phyloP scores from a whole-genome alignment of 2,888 invertebrate species.

The Luperina testacea region DNA sequence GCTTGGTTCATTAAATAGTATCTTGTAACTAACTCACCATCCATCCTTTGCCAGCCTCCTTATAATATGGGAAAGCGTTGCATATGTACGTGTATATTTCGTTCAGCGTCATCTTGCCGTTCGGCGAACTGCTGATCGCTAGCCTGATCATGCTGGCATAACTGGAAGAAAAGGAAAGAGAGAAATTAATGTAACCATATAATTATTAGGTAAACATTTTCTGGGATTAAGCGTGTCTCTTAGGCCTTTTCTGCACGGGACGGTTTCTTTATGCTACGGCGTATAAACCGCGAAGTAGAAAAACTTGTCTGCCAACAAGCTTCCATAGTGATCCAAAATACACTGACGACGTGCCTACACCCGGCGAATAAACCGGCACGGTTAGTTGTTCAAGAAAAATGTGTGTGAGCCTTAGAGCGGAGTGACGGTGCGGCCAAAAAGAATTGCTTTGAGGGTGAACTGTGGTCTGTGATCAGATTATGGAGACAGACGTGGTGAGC shows the following conservation, averaged over 20 bases:
- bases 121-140: conserved; percentile 92
- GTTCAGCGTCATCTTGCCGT: conserved; percentile 93
- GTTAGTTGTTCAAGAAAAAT: background rate
- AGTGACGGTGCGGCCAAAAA: background rate
- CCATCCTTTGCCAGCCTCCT: conserved; percentile 93
- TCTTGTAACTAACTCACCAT: conserved; percentile 88
- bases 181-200: conserved; percentile 3
- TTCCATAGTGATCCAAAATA: background rate
- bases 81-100: conserved; percentile 94
- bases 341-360: too few species aligned
- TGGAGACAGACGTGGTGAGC: background rate
- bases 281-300: background rate
- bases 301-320: background rate
- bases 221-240: background rate
- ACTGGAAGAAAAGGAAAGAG: conserved; percentile 79
- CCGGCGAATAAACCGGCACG: too few species aligned
- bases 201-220: background rate
- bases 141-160: conserved; percentile 93
- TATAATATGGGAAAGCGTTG: conserved; percentile 93
- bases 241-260: background rate
- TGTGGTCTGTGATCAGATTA: background rate
- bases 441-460: background rate
- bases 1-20: background rate
- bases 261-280: background rate
- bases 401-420: background rate